A percentile compares a stretch with the other conserved stretches of the same genome.
These are phyloP conservation scores for Trichomycterus rosablanca DNA, from an alignment of 2,113 vertebrate species.

Conservation along the genomic window DNA sequence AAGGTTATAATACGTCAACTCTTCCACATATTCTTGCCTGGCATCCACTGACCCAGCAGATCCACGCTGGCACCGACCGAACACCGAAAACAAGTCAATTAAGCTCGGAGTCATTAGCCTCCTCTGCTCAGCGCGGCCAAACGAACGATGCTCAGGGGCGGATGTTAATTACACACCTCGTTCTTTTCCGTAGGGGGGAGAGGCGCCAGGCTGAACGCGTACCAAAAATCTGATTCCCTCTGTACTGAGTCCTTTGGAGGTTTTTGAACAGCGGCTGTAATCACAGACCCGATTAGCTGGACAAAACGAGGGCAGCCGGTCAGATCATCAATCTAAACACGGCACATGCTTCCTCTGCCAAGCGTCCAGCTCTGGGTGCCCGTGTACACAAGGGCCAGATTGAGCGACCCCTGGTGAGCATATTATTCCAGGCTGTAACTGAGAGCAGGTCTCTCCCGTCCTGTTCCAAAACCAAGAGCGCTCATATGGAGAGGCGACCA, in stretches of 20 bases:
- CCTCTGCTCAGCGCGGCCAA: background rate
- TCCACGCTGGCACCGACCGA: background rate
- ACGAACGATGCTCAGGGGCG: conserved; percentile 1
- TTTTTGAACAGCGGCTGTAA: background rate
- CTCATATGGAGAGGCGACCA: too few species aligned
- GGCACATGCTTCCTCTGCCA: background rate
- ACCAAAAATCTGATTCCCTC: background rate
- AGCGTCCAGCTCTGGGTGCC: background rate
- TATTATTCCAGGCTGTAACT: conserved; percentile 5
- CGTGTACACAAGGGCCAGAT: conserved; percentile 7
- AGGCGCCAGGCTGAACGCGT: background rate
- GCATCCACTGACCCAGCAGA: background rate
- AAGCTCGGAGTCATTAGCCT: conserved; percentile 10
- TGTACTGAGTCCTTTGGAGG: background rate
- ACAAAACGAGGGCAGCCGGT: background rate
- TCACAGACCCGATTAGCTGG: background rate
- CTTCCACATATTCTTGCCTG: background rate
- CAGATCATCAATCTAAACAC: conserved; percentile 6
- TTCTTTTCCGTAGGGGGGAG: background rate
- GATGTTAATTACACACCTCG: conserved; percentile 12
- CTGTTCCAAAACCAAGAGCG: too few species aligned
- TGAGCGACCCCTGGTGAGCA: conserved; percentile 6
- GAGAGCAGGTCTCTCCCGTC: background rate
- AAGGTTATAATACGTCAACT: background rate
- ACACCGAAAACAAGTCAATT: conserved; percentile 23